Evolutionary conservation across 2,797 vertebrate genomes (phyloP).

Genomic region (Momotus momota): DNA sequence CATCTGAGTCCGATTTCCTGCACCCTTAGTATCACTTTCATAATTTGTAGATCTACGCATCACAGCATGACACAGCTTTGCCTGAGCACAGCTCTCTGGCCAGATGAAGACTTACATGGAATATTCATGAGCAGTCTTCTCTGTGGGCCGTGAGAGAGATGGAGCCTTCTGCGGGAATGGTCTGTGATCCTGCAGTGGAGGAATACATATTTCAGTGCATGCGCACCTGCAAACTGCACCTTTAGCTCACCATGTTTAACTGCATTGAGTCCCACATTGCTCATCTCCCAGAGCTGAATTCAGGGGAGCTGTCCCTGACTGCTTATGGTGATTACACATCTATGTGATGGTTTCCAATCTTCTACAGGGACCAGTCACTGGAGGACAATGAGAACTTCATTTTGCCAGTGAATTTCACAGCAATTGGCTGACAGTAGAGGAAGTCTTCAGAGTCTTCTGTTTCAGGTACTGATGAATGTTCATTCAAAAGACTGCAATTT

Average conservation of each 20-base stretch:
- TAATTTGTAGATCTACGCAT: background rate
- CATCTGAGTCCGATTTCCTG: background rate
- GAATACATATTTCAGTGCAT: background rate
- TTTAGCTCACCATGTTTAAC: background rate
- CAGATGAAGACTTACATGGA: background rate
- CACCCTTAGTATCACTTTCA: background rate
- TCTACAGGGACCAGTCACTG: background rate
- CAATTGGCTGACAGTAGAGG: background rate
- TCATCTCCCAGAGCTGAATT: background rate
- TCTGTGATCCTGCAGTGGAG: background rate
- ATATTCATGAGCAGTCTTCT: background rate
- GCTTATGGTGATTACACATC: background rate
- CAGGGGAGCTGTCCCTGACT: background rate
- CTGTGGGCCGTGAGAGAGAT: fast-evolving
- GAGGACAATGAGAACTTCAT: background rate
- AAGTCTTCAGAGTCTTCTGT: background rate
- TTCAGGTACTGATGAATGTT: background rate
- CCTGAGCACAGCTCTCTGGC: background rate
- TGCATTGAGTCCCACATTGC: background rate
- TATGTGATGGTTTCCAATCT: background rate
- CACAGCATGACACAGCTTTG: background rate
- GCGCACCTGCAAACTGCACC: background rate
- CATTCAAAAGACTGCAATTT: background rate
- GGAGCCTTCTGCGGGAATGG: background rate
- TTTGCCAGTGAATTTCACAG: background rate